Conservation (phyloP, 1,140 invertebrate genomes). For the Temnothorax longispinosus region DNA sequence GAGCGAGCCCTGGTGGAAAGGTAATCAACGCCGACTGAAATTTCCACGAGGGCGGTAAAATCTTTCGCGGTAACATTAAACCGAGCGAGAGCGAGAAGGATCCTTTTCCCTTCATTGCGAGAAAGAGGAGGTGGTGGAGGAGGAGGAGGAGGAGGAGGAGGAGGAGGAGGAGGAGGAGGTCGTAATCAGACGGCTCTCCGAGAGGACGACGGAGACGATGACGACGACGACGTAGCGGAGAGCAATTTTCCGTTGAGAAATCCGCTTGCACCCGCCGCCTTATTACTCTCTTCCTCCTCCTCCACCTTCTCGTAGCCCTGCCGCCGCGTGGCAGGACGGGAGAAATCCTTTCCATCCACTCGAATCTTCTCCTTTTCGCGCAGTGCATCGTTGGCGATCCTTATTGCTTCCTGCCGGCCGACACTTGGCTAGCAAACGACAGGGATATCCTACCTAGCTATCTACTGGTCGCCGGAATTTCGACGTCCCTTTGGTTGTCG, state of each 20-base stretch:
- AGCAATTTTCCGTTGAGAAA: slow-evolving; percentile 56
- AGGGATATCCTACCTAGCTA: slow-evolving; percentile 33
- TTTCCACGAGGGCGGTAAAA: slow-evolving; percentile 58
- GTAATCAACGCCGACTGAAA: slow-evolving; percentile 63
- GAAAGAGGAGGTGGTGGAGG: background rate
- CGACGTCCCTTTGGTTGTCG: slow-evolving; percentile 38
- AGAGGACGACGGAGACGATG: slow-evolving; percentile 37
- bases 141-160: too few relatives aligned
- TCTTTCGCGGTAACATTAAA: slow-evolving; percentile 64
- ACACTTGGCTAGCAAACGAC: slow-evolving; percentile 35
- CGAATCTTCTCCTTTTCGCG: slow-evolving; percentile 51
- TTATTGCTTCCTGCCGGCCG: slow-evolving; percentile 54
- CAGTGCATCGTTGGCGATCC: slow-evolving; percentile 21
- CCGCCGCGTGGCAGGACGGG: slow-evolving; percentile 20
- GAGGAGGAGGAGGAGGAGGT: too few relatives aligned
- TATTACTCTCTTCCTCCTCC: slow-evolving; percentile 23
- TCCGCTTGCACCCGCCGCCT: slow-evolving; percentile 41
- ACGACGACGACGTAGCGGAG: slow-evolving; percentile 44
- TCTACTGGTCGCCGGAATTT: slow-evolving; percentile 34
- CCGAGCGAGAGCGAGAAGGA: slow-evolving; percentile 25
- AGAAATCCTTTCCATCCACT: slow-evolving; percentile 64
- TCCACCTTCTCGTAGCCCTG: background rate
- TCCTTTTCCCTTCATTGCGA: slow-evolving; percentile 52
- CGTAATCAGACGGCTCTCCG: slow-evolving; percentile 62
- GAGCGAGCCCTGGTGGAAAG: slow-evolving; percentile 4